phyloP scores from a whole-genome alignment of 1,140 invertebrate genomes.

The Fopius arisanus region DNA sequence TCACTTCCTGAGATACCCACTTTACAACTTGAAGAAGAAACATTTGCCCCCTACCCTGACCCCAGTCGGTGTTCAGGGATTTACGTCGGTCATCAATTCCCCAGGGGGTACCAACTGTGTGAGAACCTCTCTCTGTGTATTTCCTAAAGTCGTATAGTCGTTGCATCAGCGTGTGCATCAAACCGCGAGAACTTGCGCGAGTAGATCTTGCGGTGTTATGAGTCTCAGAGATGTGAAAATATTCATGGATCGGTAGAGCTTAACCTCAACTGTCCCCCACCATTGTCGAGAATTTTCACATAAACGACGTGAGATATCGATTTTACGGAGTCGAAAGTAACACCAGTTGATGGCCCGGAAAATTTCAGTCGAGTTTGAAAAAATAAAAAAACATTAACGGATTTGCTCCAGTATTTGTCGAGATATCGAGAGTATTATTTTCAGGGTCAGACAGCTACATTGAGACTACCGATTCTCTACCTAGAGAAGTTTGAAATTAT shows the following conservation, averaged over 20 bases:
- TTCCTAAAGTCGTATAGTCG: background rate
- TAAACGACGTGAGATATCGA: background rate
- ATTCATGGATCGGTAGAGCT: background rate
- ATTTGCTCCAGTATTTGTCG: background rate
- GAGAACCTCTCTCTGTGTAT: background rate
- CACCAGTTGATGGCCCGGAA: background rate
- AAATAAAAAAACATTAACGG: background rate
- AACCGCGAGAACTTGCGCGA: background rate
- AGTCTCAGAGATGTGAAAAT: background rate
- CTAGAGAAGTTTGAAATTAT: no score
- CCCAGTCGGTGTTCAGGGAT: slow-evolving; percentile 8
- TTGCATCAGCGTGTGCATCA: background rate
- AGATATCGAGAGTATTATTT: background rate
- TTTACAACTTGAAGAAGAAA: slow-evolving; percentile 9
- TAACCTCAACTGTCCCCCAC: background rate
- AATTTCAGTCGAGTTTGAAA: background rate
- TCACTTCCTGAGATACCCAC: background rate
- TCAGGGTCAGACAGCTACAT: background rate
- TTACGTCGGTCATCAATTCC: slow-evolving; percentile 13
- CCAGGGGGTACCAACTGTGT: background rate
- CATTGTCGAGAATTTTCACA: background rate
- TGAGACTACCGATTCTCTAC: background rate
- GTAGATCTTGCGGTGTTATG: background rate
- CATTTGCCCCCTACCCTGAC: background rate
- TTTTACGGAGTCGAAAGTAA: background rate